Conservation (phyloP, 1,140 invertebrate genomes). For the Caenorhabditis tropicalis region DNA sequence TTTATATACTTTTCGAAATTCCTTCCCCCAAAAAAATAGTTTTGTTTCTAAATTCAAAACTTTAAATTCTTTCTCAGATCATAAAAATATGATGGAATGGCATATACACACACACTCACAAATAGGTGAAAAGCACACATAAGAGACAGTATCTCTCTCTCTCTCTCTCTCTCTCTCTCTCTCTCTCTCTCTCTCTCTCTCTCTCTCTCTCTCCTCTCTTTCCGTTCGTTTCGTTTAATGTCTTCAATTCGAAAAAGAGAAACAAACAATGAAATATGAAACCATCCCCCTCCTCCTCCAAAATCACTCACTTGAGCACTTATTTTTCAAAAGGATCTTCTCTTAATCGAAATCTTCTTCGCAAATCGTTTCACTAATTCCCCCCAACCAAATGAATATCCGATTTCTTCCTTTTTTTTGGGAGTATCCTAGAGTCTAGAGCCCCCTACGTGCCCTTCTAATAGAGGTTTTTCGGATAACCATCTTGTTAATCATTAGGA, state of each 20-base stretch:
- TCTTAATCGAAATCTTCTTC: too few relatives aligned
- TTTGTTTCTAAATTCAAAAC: too few relatives aligned
- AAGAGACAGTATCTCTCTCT: background rate
- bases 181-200: background rate
- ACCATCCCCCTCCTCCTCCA: too few relatives aligned
- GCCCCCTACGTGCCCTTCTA: too few relatives aligned
- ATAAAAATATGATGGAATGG: constrained; percentile 11
- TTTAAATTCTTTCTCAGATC: background rate
- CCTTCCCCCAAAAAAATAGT: too few relatives aligned
- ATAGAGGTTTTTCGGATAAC: background rate
- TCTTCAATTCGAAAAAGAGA: background rate
- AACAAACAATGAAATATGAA: constrained; percentile 8
- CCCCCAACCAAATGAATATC: background rate
- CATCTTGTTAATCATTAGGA: too few relatives aligned
- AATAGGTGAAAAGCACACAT: constrained; percentile 4
- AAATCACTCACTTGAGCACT: background rate
- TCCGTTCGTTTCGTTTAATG: background rate
- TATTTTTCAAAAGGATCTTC: too few relatives aligned
- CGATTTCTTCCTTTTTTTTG: background rate
- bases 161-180: background rate
- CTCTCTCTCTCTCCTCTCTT: background rate
- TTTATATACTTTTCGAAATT: too few relatives aligned
- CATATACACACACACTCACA: background rate
- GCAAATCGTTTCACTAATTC: constrained; percentile 6
- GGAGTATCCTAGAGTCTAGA: too few relatives aligned